phyloP scores from a whole-genome alignment of 2,797 vertebrate species.

The Allobates femoralis region DNA sequence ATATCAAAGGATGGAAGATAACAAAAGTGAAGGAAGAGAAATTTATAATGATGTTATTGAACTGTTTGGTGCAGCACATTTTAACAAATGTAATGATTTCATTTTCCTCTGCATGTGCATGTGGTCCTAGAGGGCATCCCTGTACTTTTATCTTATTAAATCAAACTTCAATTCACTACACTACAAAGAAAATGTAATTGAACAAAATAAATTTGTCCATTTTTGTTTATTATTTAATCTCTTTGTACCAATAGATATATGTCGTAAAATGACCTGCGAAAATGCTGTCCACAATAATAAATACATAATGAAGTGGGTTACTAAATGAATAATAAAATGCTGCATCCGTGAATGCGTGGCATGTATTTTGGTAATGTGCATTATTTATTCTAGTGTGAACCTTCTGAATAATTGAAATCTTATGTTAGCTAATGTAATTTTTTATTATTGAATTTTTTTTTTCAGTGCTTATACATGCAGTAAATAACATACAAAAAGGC shows the following conservation, averaged over 20 bases:
- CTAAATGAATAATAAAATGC: not conserved
- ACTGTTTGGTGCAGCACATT: conserved; percentile 60
- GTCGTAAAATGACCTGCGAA: not conserved
- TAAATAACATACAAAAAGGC: not conserved
- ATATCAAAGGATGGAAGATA: conserved; percentile 60
- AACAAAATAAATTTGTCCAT: conserved; percentile 2
- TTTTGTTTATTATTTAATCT: conserved; percentile 10
- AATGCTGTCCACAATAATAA: not conserved
- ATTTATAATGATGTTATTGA: conserved; percentile 62
- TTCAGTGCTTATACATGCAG: not conserved
- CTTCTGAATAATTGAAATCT: not conserved
- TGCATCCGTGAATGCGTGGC: not conserved
- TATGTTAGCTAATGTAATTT: not conserved
- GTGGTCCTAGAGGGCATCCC: conserved; percentile 43
- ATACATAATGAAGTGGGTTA: conserved; percentile 10
- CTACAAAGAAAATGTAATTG: conserved; percentile 19
- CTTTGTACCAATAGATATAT: conserved; percentile 14
- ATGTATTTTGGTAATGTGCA: not conserved
- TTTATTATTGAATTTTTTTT: not conserved
- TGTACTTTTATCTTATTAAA: conserved; percentile 48
- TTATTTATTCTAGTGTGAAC: conserved; percentile 20
- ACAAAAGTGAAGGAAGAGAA: conserved; percentile 56
- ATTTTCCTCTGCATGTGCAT: conserved; percentile 56
- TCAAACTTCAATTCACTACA: conserved; percentile 29
- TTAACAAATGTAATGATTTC: conserved; percentile 61